Evolutionary conservation across 1,140 invertebrate species (phyloP), one percentile per base, ranked within the genome.

Genomic region (Xylocopa sonorina): DNA sequence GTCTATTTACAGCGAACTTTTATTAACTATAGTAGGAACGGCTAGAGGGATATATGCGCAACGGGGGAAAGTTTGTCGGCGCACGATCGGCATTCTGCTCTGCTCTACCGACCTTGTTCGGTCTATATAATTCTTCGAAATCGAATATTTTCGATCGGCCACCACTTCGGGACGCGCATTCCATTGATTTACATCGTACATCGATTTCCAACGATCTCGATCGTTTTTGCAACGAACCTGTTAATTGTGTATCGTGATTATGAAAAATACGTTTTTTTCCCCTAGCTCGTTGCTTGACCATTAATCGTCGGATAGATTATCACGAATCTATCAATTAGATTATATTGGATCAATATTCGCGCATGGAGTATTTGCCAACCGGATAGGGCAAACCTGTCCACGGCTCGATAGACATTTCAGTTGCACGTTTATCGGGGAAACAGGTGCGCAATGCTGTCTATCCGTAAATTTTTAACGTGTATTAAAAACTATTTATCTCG

Each of bases 31-130:
- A 77, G 43, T 27, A 24, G 27, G 34, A 29, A 55, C 38, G 38
- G n/a, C 29, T 69, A 58, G 53, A 10, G 69, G 29, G 24, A 57
- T 46, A 73, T 24, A 27, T 68, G 58, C 48, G 58, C 50, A 53
- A 21, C 50, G 46, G 46, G 55, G 75, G 34, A 77, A 78, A 78
- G 58, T 78, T 73, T 73, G 46, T 38, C 41, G 38, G 58, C 48
- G 41, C 58, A 29, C 41, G 34, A 64, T 73, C 27, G 29, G 29
- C 50, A 57, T 55, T 73, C 38, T 63, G 48, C 41, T 7, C 77
- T 73, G 58, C 58, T 78, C 77, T 63, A 64, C 58, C 77, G 69
- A 78, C 69, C 77, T 78, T 78, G 77, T 64, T 18, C 29, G 29
- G 34, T 43, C 53, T 51, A 53, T 34, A n/a, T n/a, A n/a, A n/a